Evolutionary conservation across 2,113 vertebrate genomes (phyloP), one percentile per base, ranked within the genome.

Genomic region (Vidua macroura): DNA sequence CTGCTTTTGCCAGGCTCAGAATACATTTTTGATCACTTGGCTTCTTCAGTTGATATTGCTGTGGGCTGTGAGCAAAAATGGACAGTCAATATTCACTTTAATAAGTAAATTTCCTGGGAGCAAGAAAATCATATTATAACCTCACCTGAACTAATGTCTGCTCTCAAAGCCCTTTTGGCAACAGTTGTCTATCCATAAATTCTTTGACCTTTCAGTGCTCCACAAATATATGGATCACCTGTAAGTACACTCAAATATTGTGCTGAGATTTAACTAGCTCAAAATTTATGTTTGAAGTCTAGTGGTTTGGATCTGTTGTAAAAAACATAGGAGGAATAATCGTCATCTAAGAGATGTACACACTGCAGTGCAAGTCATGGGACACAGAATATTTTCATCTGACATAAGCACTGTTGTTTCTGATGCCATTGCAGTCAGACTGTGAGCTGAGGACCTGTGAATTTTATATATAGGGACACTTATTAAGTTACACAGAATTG

Each of bases 51-150:
- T 91, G 82, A 53, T 88, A n/a, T 69, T 83, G 58, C 77, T 87
- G 74, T 31, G 52, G 62, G 66, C 58, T 68, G 15, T 72, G 25
- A 93, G 48, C 67, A 86, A 49, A 82, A 28, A 92, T 37, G 48
- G 27, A 41, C 66, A 55, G 44, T 94, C 94, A 95, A 95, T 89
- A 95, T 95, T 92, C 44, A 62, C 63, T 94, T 94, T 88, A 91
- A 92, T 92, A 95, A 87, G 53, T 93, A 93, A 90, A 89, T 83
- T 84, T 88, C 73, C 70, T 44, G 48, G 69, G 11, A 92, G 43
- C 31, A 83, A 88, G 59, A 80, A 94, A 95, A 76, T 83, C 14
- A 10, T 72, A 62, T 85, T 83, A 66, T 64, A 79, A 56, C 21
- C 37, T 93, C 6, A 51, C 70, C 52, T 75, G 81, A 89, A 48